Evolutionary conservation across 1,140 invertebrate species (phyloP), one percentile per base, ranked within the genome.

Genomic region (Hypothenemus hampei): DNA sequence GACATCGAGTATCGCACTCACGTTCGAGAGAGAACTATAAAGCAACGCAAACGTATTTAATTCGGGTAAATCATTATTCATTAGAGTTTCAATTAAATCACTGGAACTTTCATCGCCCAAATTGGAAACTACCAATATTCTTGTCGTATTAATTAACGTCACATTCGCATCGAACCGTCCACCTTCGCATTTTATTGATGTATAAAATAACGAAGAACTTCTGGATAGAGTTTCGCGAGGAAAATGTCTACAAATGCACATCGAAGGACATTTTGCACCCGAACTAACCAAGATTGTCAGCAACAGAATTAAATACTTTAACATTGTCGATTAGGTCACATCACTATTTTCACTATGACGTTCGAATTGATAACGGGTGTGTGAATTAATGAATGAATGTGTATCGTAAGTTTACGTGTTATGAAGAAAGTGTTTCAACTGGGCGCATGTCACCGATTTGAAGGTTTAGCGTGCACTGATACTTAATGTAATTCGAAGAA

Each of bases 1-100:
- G 4, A 48, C 23, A 31, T 63, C 61, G 58, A 78, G 74, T 72
- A 35, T 50, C 19, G 44, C 20, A 45, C 35, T 53, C 10, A 57
- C 16, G 31, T 59, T 45, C 43, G n/a, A 16, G 15, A 59, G 13
- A 40, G 11, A 19, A 52, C 61, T 63, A 15, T 49, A 29, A 11
- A 5, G 44, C 26, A 60, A 31, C 8, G 40, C 23, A 21, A 60
- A 24, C 13, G 57, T 44, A 10, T 43, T 44, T 24, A 58, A 45
- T 11, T 50, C 15, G 4, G 47, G 50, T 40, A 58, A 48, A 13
- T 50, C 36, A 31, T 29, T 50, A 50, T 37, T 37, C 20, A 11
- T 10, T 31, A 62, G 51, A 23, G 15, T 26, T 19, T 41, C 4
- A 13, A 52, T 7, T 18, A 59, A 46, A 23, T 23, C 33, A 22